Percentiles rank a stretch among this genome's conserved stretches.
Conservation (phyloP, 2,797 vertebrate species). For the Labeo calbasu region DNA sequence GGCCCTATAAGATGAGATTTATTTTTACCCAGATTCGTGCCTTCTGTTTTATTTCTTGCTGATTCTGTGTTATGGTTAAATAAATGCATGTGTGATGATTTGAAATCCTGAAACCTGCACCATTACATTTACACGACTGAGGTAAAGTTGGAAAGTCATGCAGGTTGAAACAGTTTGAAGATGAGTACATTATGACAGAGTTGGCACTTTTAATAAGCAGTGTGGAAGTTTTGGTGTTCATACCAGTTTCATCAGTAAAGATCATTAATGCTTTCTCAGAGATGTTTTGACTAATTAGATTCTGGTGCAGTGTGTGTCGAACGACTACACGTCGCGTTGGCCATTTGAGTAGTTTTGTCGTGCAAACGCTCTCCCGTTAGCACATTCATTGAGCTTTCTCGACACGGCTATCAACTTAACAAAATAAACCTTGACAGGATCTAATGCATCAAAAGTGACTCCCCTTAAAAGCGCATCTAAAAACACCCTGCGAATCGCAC, state of each 20-base stretch:
- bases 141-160: not conserved
- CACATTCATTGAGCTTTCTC: not conserved
- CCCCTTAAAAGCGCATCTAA: not conserved
- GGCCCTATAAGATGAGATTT: not conserved
- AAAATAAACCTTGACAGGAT: not conserved
- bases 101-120: not conserved
- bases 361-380: constrained; percentile 16
- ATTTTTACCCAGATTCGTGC: not conserved
- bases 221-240: not conserved
- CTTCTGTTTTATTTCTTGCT: not conserved
- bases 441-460: not conserved
- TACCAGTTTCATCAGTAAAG: not conserved
- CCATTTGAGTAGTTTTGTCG: constrained; percentile 23
- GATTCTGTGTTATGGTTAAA: not conserved
- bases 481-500: not conserved
- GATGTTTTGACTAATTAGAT: constrained; percentile 12
- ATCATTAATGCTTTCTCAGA: not conserved
- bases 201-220: constrained; percentile 7
- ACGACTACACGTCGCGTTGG: not conserved
- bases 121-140: not conserved
- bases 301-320: not conserved
- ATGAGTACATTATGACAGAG: not conserved
- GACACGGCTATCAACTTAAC: not conserved
- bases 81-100: not conserved
- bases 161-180: not conserved